A percentile compares a stretch with the other conserved stretches of the same genome.
Conservation (phyloP, 2,888 invertebrate genomes). For the Gibbula magus region DNA sequence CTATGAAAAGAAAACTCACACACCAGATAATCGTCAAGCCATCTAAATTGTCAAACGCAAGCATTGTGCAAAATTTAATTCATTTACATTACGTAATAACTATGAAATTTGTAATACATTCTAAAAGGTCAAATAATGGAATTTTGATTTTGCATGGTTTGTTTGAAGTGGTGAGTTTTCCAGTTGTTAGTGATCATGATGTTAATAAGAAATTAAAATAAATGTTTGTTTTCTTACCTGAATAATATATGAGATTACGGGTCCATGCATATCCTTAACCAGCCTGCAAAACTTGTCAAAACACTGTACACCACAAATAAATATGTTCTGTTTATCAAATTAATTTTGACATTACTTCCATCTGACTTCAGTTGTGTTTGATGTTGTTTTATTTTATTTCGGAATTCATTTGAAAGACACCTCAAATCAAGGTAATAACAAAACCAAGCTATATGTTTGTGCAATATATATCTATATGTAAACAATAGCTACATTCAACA, state of each 20-base stretch:
- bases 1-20: not conserved
- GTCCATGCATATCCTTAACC: slow-evolving; percentile 12
- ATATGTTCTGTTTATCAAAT: too few species aligned
- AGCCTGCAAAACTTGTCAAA: slow-evolving; percentile 11
- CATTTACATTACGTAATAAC: not conserved
- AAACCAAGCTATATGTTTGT: not conserved
- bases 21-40: not conserved
- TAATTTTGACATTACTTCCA: too few species aligned
- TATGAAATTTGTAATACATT: not conserved
- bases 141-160: not conserved
- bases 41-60: not conserved
- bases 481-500: not conserved
- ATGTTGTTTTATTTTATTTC: too few species aligned
- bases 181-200: not conserved
- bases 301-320: not conserved
- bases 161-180: slow-evolving; percentile 1
- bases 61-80: not conserved
- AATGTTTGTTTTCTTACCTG: slow-evolving; percentile 9
- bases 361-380: too few species aligned
- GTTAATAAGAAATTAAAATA: not conserved
- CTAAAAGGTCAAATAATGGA: not conserved
- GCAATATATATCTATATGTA: not conserved
- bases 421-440: too few species aligned
- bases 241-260: not conserved
- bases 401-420: too few species aligned